Evolutionary conservation across 2,797 vertebrate genomes (phyloP), one percentile per base, ranked within the genome.

Genomic region (Scyliorhinus canicula): DNA sequence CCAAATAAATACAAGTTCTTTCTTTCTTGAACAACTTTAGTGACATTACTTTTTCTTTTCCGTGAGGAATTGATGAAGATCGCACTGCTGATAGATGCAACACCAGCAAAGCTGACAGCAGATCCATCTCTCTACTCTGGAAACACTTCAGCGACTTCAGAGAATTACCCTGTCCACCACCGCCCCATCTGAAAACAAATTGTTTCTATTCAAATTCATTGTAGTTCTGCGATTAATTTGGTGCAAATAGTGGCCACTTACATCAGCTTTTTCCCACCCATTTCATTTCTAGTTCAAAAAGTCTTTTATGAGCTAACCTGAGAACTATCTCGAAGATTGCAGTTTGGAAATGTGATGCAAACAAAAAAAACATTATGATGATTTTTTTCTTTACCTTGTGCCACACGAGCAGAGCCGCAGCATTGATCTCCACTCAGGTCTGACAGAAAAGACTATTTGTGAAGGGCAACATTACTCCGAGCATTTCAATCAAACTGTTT

Each of bases 151-250:
- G 31, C 6, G 55, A 31, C 55, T 31, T 55, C 52, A 50, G 28
- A 28, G 31, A 90, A 19, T 57, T 31, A 90, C n/a, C n/a, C 60
- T 63, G 35, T 11, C 21, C n/a, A n/a, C n/a, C n/a, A n/a, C n/a
- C n/a, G n/a, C 57, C 82, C 57, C 21, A 91, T 65, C n/a, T 65
- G 57, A 91, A 91, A 90, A 57, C 52, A 90, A 91, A 91, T 44
- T 65, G 19, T 44, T 65, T 40, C 44, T n/a, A 91, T 40, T 91
- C 88, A 65, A 65, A 91, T n/a, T 63, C 55, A 90, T n/a, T 90
- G 35, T 5, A n/a, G 6, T 90, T 57, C 63, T 90, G 21, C 50
- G 31, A 35, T 88, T 57, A 88, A 88, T 60, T 57, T 88, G 57
- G 50, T 88, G 12, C 31, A 88, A 88, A n/a, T 57, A 57, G 6